Base-by-base conservation (phyloP, 2,797 vertebrate genomes). In the Chelon labrosus region DNA sequence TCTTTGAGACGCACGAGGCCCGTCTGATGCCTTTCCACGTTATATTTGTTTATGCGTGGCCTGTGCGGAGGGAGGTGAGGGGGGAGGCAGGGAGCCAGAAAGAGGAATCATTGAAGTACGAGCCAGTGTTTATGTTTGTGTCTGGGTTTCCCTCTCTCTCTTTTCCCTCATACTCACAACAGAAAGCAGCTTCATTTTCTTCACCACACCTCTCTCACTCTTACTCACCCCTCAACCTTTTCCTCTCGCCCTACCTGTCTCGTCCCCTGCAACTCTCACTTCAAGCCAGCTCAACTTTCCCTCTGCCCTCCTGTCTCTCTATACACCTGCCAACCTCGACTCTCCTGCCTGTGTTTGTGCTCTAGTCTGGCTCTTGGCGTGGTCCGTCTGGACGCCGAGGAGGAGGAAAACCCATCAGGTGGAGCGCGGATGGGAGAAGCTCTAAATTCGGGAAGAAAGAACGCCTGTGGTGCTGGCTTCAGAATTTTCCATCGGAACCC, bases 81-180 rank as follows among this genome's bases (percentile, higher is more conserved):
- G 47, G 53, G 35, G 76, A 56, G 66, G 66, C 64, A 49, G 58
- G 25, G 49, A 75, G 70, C 62, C 83, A 73, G 77, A 87, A 70
- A 88, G 88, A 79, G 80, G 82, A 87, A 82, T 77, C 85, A 89
- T 89, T 93, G 86, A 93, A 91, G 90, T 90, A 16, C 74, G 37
- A 35, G 82, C 87, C 89, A 86, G 77, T 93, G 90, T 93, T 93
- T 91, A 90, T 93, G 90, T 93, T 93, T 91, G 89, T 92, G 91
- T 93, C 92, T 93, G 89, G 91, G 65, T 88, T 87, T 74, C 75
- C 61, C 79, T 62, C 84, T 79, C 75, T 62, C 77, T 72, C 70
- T 73, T 69, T 83, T 77, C 65, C 73, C 41, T 84, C 74, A 59
- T 51, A 77, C 68, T 75, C 86, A 91, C 89, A 91, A 91, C 91